phyloP scores from a whole-genome alignment of 2,113 vertebrate species.

The Neotoma lepida region DNA sequence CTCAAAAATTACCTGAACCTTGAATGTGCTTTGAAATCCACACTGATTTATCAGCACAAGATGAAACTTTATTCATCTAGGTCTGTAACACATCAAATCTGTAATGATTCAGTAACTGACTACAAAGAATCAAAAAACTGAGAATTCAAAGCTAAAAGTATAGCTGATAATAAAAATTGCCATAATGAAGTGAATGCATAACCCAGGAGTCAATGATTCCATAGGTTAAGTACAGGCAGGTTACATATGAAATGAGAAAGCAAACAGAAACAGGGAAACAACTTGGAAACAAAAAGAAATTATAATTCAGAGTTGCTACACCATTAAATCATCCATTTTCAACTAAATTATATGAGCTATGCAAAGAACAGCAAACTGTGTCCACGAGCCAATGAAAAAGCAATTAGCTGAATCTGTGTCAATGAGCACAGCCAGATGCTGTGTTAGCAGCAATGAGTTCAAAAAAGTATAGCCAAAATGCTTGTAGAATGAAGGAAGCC shows the following conservation, averaged over 20 bases:
- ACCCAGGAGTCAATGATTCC: not conserved
- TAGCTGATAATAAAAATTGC: not conserved
- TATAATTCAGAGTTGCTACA: not conserved
- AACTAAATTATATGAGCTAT: not conserved
- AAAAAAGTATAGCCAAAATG: not conserved
- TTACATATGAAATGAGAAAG: not conserved
- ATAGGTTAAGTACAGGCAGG: not conserved
- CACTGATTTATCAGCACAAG: not conserved
- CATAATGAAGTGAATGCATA: not conserved
- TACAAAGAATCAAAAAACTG: not conserved
- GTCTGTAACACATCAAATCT: not conserved
- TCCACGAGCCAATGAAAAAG: not conserved
- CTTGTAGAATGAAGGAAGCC: not conserved
- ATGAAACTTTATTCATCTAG: not conserved
- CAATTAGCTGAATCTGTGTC: not conserved
- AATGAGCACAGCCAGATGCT: not conserved
- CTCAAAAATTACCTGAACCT: not conserved
- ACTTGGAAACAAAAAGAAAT: not conserved
- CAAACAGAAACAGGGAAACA: not conserved
- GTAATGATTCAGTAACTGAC: not conserved
- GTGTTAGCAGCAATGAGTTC: not conserved
- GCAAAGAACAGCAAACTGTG: not conserved
- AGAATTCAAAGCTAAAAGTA: not conserved
- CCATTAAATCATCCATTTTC: not conserved
- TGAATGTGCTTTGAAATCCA: not conserved